These are phyloP conservation scores for Andrena chrysosceles DNA, from an alignment of 2,888 invertebrate genomes.

Conservation along the genomic window DNA sequence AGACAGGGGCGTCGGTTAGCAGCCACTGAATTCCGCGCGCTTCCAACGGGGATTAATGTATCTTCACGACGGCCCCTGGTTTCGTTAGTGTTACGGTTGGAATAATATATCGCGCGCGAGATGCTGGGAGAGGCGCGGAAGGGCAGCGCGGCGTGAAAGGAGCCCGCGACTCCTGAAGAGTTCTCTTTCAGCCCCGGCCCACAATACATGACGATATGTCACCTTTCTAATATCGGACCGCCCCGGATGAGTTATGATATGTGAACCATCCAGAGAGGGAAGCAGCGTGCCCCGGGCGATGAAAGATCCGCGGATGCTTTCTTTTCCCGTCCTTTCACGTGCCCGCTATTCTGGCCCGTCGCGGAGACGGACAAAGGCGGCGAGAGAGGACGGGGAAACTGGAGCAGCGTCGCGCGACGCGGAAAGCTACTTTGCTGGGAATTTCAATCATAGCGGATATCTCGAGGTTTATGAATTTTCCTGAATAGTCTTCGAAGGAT, in stretches of 20 bases:
- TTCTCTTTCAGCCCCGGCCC: constrained; percentile 22
- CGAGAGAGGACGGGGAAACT: neutral
- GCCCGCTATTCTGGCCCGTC: neutral
- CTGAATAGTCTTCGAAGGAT: constrained; percentile 4
- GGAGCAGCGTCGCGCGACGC: constrained; percentile 27
- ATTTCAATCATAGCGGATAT: constrained; percentile 1
- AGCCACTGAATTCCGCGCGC: constrained; percentile 12
- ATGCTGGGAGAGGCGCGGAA: neutral
- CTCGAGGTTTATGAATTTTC: constrained; percentile 4
- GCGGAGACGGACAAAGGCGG: neutral
- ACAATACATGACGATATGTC: constrained; percentile 60
- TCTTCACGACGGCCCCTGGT: constrained; percentile 29
- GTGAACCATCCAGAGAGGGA: constrained; percentile 30
- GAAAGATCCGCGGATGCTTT: constrained; percentile 30
- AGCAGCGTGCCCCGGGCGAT: constrained; percentile 6
- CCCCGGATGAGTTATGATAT: constrained; percentile 53
- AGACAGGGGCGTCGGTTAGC: neutral
- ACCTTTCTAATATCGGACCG: constrained; percentile 56
- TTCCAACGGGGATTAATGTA: constrained; percentile 53
- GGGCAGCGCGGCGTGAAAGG: constrained; percentile 24
- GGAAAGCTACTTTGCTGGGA: constrained; percentile 8
- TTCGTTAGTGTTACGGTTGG: constrained; percentile 30
- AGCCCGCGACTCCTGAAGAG: constrained; percentile 28
- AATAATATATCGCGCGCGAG: constrained; percentile 42
- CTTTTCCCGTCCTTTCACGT: constrained; percentile 11